These are phyloP conservation scores for Coranthus polyacanthus DNA, from an alignment of 2,797 vertebrate species.

Conservation along the genomic window DNA sequence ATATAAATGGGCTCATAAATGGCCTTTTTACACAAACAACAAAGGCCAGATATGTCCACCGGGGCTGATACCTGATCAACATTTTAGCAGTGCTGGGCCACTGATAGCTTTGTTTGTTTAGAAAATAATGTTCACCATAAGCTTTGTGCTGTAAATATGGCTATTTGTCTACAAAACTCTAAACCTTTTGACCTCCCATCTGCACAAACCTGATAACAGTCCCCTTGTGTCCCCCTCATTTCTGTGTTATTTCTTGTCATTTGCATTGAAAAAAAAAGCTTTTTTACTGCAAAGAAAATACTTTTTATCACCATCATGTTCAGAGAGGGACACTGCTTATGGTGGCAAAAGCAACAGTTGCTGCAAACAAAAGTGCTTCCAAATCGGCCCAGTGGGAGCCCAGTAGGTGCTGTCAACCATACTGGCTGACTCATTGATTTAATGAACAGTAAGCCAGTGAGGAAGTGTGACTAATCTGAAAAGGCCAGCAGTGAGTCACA, in stretches of 20 bases:
- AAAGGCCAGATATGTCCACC: constrained; percentile 20
- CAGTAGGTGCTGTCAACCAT: constrained; percentile 8
- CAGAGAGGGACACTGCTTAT: not conserved
- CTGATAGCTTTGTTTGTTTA: constrained; percentile 21
- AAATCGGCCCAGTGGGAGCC: constrained; percentile 15
- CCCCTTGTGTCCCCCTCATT: not conserved
- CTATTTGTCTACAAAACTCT: not conserved
- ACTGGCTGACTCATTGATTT: constrained; percentile 68
- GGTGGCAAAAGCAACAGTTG: constrained; percentile 26
- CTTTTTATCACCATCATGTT: not conserved
- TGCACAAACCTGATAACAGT: constrained; percentile 41
- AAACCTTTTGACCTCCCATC: constrained; percentile 33
- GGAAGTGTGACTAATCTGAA: constrained; percentile 72
- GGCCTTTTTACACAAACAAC: constrained; percentile 27
- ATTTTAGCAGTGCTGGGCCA: constrained; percentile 12
- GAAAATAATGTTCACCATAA: constrained; percentile 15
- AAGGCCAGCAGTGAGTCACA: constrained; percentile 63
- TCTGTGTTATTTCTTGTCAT: not conserved
- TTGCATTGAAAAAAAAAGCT: not conserved
- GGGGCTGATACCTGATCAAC: constrained; percentile 49
- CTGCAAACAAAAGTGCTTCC: constrained; percentile 41
- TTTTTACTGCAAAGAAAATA: constrained; percentile 9
- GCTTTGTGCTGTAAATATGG: constrained; percentile 7
- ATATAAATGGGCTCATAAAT: constrained; percentile 62
- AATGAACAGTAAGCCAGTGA: constrained; percentile 60